Percentiles rank a stretch among this genome's conserved stretches.
Conservation (phyloP, 2,113 vertebrate genomes). For the Dromas ardeola region DNA sequence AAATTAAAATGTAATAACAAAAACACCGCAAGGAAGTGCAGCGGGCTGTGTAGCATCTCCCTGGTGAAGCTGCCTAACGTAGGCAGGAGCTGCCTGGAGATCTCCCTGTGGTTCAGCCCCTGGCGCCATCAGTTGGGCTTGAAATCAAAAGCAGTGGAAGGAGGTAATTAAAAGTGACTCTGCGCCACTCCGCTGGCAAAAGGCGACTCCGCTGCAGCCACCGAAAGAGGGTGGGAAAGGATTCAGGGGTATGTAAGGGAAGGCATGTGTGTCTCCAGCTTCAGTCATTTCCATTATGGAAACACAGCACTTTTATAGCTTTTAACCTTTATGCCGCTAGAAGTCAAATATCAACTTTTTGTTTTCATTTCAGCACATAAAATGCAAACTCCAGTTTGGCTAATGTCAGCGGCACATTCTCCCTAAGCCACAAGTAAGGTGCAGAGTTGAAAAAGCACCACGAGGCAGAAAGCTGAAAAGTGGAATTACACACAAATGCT, state of each 20-base stretch:
- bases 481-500: not conserved
- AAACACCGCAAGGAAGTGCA: slow-evolving; percentile 35
- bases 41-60: slow-evolving; percentile 39
- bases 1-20: slow-evolving; percentile 18
- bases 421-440: not conserved
- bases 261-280: slow-evolving; percentile 10
- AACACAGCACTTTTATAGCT: not conserved
- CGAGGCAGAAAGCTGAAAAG: not conserved
- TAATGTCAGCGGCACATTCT: not conserved
- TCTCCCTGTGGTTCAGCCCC: slow-evolving; percentile 73
- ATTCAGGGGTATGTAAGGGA: slow-evolving; percentile 38
- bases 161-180: slow-evolving; percentile 70
- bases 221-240: slow-evolving; percentile 47
- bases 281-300: slow-evolving; percentile 16
- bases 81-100: slow-evolving; percentile 41
- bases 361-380: slow-evolving; percentile 3
- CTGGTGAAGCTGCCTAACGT: slow-evolving; percentile 49
- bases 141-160: slow-evolving; percentile 70
- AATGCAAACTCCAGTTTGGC: not conserved
- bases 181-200: slow-evolving; percentile 56
- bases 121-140: slow-evolving; percentile 77
- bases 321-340: not conserved
- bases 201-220: slow-evolving; percentile 39
- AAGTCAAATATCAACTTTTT: not conserved
- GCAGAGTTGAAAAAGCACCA: not conserved